These are phyloP conservation scores for Eupithecia tripunctaria DNA, from an alignment of 2,888 invertebrate genomes.

Conservation along the genomic window DNA sequence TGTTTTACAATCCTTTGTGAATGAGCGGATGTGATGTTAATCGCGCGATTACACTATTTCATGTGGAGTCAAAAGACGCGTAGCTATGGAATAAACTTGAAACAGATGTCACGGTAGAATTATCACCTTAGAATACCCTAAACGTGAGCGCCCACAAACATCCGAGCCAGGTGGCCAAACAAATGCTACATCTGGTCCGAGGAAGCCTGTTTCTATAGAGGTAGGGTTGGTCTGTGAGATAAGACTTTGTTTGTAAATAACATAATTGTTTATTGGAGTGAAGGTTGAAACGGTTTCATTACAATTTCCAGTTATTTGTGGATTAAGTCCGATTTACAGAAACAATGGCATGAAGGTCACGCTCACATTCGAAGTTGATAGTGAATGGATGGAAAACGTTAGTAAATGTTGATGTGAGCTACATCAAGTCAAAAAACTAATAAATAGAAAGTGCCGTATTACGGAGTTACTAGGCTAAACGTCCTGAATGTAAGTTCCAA, in stretches of 20 bases:
- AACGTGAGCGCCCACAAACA: not conserved
- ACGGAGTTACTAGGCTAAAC: not conserved
- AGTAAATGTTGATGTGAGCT: not conserved
- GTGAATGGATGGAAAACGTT: not conserved
- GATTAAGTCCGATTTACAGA: constrained; percentile 17
- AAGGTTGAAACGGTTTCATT: constrained; percentile 28
- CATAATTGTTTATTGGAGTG: constrained; percentile 19
- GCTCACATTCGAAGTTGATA: not conserved
- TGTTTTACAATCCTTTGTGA: not conserved
- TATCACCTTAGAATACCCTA: not conserved
- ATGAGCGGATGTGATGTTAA: not conserved
- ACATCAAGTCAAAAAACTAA: not conserved
- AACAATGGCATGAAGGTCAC: constrained; percentile 27
- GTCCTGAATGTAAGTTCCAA: constrained; percentile 24
- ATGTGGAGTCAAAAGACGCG: not conserved
- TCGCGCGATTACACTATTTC: not conserved
- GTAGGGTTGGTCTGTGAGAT: constrained; percentile 21
- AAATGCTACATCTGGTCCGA: constrained; percentile 37
- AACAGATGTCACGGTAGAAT: not conserved
- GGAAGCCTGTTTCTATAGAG: constrained; percentile 21
- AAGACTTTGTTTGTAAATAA: constrained; percentile 25
- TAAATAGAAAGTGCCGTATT: constrained; percentile 7
- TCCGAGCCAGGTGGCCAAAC: constrained; percentile 45
- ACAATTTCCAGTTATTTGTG: constrained; percentile 20
- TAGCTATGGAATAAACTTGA: not conserved